Evolutionary conservation across 2,797 vertebrate genomes (phyloP).

Genomic region (Mus caroli): DNA sequence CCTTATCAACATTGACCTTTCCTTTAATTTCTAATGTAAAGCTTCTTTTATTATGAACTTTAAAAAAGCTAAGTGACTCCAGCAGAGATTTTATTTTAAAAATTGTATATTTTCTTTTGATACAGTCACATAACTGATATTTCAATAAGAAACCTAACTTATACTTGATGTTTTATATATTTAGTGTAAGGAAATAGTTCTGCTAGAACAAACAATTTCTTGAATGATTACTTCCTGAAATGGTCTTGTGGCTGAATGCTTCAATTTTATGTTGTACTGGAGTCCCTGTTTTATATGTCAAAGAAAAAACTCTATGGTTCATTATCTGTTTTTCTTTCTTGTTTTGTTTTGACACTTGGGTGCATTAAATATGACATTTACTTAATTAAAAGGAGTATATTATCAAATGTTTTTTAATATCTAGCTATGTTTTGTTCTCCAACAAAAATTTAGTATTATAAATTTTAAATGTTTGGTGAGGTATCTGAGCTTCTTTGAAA

Average conservation of each 20-base stretch:
- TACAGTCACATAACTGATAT: background rate
- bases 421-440: background rate
- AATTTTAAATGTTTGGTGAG: background rate
- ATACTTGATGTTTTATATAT: background rate
- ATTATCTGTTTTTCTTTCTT: constrained; percentile 12
- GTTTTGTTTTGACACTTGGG: background rate
- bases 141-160: background rate
- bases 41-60: background rate
- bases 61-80: background rate
- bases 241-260: too few relatives aligned
- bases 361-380: background rate
- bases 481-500: background rate
- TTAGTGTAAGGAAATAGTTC: constrained; percentile 22
- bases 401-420: background rate
- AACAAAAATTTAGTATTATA: background rate
- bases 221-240: background rate
- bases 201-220: background rate
- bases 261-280: background rate
- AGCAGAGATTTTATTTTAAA: background rate
- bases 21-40: background rate
- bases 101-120: background rate
- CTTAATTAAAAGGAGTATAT: background rate
- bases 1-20: background rate
- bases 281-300: background rate
- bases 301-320: background rate